Conservation (phyloP, 2,797 vertebrate genomes). For the Lithobates pipiens region DNA sequence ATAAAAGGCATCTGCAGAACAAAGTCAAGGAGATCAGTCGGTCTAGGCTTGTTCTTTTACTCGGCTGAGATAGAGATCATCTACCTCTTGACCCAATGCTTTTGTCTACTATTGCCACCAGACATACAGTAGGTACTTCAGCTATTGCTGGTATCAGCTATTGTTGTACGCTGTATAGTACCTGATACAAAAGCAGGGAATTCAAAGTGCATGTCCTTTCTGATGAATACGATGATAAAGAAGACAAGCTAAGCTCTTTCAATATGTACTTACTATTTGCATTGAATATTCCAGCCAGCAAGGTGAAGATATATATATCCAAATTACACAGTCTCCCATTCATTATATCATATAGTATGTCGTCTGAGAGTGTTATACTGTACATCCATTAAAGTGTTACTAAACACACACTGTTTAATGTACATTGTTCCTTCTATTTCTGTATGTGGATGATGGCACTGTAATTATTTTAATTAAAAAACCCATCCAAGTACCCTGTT, state of each 20-base stretch:
- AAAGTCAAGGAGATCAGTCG: conserved; percentile 39
- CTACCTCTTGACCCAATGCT: background rate
- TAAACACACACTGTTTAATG: too few relatives aligned
- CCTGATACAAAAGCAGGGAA: background rate
- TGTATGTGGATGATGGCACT: too few relatives aligned
- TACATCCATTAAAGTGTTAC: too few relatives aligned
- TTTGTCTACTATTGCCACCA: conserved; percentile 14
- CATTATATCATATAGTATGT: too few relatives aligned
- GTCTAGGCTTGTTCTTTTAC: background rate
- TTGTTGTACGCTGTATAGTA: background rate
- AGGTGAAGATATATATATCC: too few relatives aligned
- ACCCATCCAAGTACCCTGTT: too few relatives aligned
- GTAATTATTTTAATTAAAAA: too few relatives aligned
- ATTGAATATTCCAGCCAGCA: too few relatives aligned
- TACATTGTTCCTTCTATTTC: too few relatives aligned
- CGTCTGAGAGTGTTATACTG: too few relatives aligned
- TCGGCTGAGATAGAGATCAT: conserved; percentile 7
- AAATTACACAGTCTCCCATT: too few relatives aligned
- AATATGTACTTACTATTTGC: background rate
- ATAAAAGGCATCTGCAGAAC: conserved; percentile 49
- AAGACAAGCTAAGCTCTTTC: background rate
- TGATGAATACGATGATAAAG: background rate
- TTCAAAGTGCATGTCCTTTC: background rate
- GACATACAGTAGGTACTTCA: conserved; percentile 8
- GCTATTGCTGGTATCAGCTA: background rate